A percentile compares a stretch with the other conserved stretches of the same genome.
Conservation (phyloP, 1,140 invertebrate genomes). For the Rhopalosiphum padi region DNA sequence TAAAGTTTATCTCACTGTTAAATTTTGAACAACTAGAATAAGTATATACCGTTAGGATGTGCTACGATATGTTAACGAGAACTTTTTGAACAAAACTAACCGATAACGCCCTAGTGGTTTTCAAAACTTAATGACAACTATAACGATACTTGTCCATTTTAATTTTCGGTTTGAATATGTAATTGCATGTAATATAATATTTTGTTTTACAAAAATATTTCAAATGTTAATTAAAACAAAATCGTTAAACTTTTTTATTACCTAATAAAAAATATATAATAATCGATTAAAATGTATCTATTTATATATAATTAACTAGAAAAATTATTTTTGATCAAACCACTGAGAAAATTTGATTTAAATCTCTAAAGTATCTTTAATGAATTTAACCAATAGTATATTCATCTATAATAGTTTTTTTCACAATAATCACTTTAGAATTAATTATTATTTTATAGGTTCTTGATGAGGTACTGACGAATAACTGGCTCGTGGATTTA, state of each 20-base stretch:
- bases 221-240: background rate
- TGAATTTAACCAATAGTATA: too few species aligned
- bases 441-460: too few species aligned
- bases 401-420: too few species aligned
- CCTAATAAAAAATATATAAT: too few species aligned
- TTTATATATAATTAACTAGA: background rate
- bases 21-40: background rate
- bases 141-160: background rate
- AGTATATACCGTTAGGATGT: background rate
- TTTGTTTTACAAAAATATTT: background rate
- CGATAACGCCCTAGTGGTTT: too few species aligned
- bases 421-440: too few species aligned
- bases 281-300: too few species aligned
- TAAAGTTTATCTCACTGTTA: background rate
- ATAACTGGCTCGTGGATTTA: background rate
- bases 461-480: background rate
- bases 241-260: too few species aligned
- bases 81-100: background rate
- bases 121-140: background rate
- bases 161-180: background rate
- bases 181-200: background rate
- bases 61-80: background rate
- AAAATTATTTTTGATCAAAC: background rate
- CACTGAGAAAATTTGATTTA: too few species aligned
- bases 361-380: too few species aligned